A percentile compares a stretch with the other conserved stretches of the same genome.
phyloP scores from a whole-genome alignment of 2,888 invertebrate genomes.

The Agonopterix heracliana region DNA sequence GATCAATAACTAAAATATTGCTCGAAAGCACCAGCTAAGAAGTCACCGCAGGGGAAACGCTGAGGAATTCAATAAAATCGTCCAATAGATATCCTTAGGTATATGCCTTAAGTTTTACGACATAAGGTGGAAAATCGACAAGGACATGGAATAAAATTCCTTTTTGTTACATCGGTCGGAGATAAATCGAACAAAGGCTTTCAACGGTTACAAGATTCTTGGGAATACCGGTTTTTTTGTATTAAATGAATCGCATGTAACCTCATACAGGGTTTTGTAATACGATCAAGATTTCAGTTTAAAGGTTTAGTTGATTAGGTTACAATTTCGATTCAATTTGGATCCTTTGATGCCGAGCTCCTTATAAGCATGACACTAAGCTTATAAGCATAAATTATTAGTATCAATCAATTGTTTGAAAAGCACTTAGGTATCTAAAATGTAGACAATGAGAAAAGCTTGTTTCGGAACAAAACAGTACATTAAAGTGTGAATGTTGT shows the following conservation, averaged over 20 bases:
- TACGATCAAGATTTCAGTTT: no score
- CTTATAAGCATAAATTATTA: no score
- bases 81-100: slow-evolving; percentile 31
- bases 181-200: slow-evolving; percentile 7
- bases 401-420: no score
- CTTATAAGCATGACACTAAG: no score
- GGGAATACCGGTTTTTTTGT: not conserved
- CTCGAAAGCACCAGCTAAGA: slow-evolving; percentile 27
- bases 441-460: no score
- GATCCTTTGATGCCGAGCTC: no score
- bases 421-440: no score
- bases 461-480: no score
- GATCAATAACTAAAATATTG: slow-evolving; percentile 48
- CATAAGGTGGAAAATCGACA: slow-evolving; percentile 21
- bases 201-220: slow-evolving; percentile 4
- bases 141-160: slow-evolving; percentile 17
- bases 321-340: no score
- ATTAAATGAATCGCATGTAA: not conserved
- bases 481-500: no score
- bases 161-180: slow-evolving; percentile 18
- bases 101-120: slow-evolving; percentile 19
- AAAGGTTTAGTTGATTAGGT: no score
- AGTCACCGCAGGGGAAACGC: slow-evolving; percentile 30
- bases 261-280: not conserved
- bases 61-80: slow-evolving; percentile 47